phyloP scores from a whole-genome alignment of 2,888 invertebrate species.

The Ichneumon xanthorius region DNA sequence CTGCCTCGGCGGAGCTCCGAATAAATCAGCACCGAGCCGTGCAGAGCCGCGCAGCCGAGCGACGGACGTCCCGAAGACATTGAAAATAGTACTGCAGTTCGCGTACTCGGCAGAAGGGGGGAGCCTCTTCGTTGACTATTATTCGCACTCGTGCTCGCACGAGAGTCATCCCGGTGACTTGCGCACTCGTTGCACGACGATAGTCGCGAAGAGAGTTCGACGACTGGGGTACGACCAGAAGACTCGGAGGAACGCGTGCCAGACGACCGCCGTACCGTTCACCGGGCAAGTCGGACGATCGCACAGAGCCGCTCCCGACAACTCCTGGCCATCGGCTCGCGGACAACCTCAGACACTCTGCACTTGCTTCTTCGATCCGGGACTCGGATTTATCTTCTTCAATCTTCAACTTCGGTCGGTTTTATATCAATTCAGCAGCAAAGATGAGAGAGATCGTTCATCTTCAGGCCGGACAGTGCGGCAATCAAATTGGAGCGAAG shows the following conservation, averaged over 20 bases:
- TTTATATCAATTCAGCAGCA: not conserved
- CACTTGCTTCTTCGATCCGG: not conserved
- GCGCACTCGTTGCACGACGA: slow-evolving; percentile 60
- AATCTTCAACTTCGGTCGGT: not conserved
- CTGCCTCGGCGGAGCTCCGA: slow-evolving; percentile 16
- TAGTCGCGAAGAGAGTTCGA: slow-evolving; percentile 63
- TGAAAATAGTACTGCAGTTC: slow-evolving; percentile 38
- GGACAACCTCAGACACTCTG: not conserved
- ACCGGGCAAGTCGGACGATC: slow-evolving; percentile 48
- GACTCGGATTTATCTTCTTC: no score
- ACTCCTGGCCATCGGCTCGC: slow-evolving; percentile 6
- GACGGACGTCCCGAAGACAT: slow-evolving; percentile 24
- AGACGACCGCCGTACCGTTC: slow-evolving; percentile 50
- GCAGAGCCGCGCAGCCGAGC: not conserved
- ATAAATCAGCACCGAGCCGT: slow-evolving; percentile 2
- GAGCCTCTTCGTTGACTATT: not conserved
- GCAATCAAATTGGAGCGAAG: slow-evolving; percentile 98
- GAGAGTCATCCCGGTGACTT: slow-evolving; percentile 35
- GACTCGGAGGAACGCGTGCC: slow-evolving; percentile 47
- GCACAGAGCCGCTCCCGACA: slow-evolving; percentile 24
- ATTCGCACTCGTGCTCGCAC: slow-evolving; percentile 16
- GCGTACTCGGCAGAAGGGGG: not conserved
- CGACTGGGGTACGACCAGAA: slow-evolving; percentile 52
- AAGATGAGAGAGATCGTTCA: slow-evolving; percentile 98
- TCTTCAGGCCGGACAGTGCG: slow-evolving; percentile 97